phyloP scores from a whole-genome alignment of 2,113 vertebrate genomes.

The Etia nguti region DNA sequence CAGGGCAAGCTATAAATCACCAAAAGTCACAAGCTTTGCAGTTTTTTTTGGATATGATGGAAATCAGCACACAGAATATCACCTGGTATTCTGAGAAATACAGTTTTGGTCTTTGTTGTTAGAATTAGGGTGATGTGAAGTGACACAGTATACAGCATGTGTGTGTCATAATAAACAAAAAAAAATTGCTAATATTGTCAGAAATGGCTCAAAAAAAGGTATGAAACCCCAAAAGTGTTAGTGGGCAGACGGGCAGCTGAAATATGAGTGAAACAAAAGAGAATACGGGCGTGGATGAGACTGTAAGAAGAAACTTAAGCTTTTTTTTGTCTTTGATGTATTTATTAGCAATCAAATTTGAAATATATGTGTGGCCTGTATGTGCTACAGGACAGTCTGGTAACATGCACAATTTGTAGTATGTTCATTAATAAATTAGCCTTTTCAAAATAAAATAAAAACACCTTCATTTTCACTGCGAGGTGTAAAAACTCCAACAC shows the following conservation, averaged over 20 bases:
- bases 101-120: neutral
- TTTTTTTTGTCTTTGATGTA: neutral
- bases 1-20: neutral
- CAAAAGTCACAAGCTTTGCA: neutral
- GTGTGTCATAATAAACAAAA: neutral
- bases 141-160: neutral
- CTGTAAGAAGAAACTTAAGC: accelerated
- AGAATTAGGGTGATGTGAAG: neutral
- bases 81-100: neutral
- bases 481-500: neutral
- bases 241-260: accelerated
- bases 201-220: neutral
- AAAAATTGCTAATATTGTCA: accelerated
- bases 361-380: accelerated
- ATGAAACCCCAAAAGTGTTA: neutral
- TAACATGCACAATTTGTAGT: neutral
- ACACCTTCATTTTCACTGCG: neutral
- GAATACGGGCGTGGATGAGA: neutral
- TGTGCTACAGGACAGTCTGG: accelerated
- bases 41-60: neutral
- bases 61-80: neutral
- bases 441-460: neutral
- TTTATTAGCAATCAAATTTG: neutral
- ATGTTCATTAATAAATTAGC: accelerated
- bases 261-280: neutral